A percentile compares a stretch with the other conserved stretches of the same genome.
Evolutionary conservation across 1,140 invertebrate genomes (phyloP).

Genomic region (Cryptotermes secundus): DNA sequence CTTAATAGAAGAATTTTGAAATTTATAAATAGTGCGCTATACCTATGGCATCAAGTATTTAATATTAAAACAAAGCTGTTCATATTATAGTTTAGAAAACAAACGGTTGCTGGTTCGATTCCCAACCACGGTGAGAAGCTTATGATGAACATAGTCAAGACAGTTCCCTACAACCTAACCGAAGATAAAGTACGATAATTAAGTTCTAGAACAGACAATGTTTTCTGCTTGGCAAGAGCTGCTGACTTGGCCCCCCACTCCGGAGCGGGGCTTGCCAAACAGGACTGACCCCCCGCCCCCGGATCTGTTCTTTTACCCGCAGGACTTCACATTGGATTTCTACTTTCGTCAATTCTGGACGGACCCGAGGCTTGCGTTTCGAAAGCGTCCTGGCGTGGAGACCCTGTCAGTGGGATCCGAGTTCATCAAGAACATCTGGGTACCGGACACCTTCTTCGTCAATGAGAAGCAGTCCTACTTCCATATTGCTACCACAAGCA

Average conservation of each 20-base stretch:
- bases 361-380: constrained; percentile 89
- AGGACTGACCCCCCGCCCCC: constrained; percentile 36
- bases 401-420: constrained; percentile 88
- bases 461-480: constrained; percentile 99
- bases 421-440: constrained; percentile 97
- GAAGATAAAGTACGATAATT: not conserved
- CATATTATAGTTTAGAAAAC: not conserved
- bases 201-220: not conserved
- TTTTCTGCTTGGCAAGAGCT: not conserved
- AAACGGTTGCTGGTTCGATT: not conserved
- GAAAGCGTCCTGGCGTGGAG: constrained; percentile 81
- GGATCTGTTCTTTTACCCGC: constrained; percentile 40
- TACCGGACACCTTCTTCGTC: constrained; percentile 97
- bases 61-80: not conserved
- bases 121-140: not conserved
- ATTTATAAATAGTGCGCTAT: not conserved
- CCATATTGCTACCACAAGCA: constrained; percentile 95
- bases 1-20: not conserved
- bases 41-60: too few relatives aligned
- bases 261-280: not conserved
- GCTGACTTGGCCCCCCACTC: not conserved
- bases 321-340: constrained; percentile 99
- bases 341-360: constrained; percentile 99
- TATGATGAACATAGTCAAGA: not conserved
- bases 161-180: too few relatives aligned